Evolutionary conservation across 37 sponge, comb jelly and placozoan species (phyloP).

Genomic region (Chondrilla cf. caribensis): DNA sequence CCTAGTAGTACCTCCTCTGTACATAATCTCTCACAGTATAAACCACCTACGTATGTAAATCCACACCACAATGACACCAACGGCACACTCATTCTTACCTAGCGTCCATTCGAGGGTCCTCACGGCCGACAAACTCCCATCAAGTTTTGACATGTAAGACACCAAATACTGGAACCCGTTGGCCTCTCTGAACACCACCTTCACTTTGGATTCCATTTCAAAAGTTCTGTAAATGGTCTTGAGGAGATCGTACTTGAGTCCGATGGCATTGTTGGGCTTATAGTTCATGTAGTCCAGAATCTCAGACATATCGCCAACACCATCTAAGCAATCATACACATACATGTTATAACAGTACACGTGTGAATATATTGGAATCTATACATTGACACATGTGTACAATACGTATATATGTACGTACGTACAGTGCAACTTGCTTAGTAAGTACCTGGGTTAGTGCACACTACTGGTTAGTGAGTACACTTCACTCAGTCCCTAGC

Average conservation of each 20-base stretch:
- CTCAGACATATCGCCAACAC: slow-evolving; percentile 56
- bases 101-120: slow-evolving; percentile 41
- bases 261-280: slow-evolving; percentile 45
- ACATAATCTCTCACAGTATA: no score
- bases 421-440: no score
- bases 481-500: no score
- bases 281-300: slow-evolving; percentile 69
- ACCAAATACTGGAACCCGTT: slow-evolving; percentile 80
- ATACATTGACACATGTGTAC: no score
- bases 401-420: no score
- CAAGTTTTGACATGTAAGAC: slow-evolving; percentile 65
- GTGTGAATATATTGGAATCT: no score
- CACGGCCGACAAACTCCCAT: slow-evolving; percentile 61
- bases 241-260: slow-evolving; percentile 70
- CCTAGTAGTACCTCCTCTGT: no score
- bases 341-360: no score
- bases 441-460: no score
- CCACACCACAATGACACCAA: slow-evolving; percentile 11
- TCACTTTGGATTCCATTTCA: slow-evolving; percentile 57
- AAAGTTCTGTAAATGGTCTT: slow-evolving; percentile 64
- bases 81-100: slow-evolving; percentile 45
- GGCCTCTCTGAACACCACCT: slow-evolving; percentile 72
- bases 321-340: no score
- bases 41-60: background rate
- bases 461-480: no score